Evolutionary conservation across 2,797 vertebrate genomes (phyloP), one percentile per base, ranked within the genome.

Genomic region (Anabas testudineus): DNA sequence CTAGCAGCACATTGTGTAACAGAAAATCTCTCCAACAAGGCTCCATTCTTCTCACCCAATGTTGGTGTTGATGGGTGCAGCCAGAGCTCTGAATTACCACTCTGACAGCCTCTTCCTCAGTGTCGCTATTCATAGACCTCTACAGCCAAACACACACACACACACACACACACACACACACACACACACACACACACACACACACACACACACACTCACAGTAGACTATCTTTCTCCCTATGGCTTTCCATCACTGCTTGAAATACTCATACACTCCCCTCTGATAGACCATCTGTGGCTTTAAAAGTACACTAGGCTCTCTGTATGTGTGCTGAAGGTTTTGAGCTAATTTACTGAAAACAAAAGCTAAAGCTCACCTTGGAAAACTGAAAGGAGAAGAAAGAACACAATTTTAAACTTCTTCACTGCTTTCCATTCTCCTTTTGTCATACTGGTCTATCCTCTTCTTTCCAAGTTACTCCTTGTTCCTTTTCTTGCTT

Each of bases 221-320:
- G 42, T 1, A 19, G 3, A 52, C 60, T n/a, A 47, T 49, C 32
- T 32, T 65, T 73, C 67, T 62, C 80, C 56, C 70, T 52, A 59
- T 6, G 7, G 70, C 74, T 83, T 84, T 78, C 76, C 67, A 87
- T 81, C 80, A 74, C 63, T 57, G 80, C 75, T 71, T 72, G 72
- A 80, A 81, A 87, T 67, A 62, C 76, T 80, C 74, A 76, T 72
- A 53, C 76, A 71, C 81, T 85, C 84, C 84, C 88, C 87, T 84
- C 78, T 84, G 85, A 85, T 68, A 76, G 78, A 78, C 88, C 90
- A 88, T 91, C 89, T 91, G 88, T 83, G 83, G 67, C 78, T 80
- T 51, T 76, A 82, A 78, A 87, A 68, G 53, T 57, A 37, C 32
- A 34, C 42, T 19, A 10, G 45, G 32, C 43, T 64, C 3, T 30